A percentile compares a stretch with the other conserved stretches of the same genome.
These are phyloP conservation scores for Platycercus adscitus DNA, from an alignment of 2,113 vertebrate species.

Conservation along the genomic window DNA sequence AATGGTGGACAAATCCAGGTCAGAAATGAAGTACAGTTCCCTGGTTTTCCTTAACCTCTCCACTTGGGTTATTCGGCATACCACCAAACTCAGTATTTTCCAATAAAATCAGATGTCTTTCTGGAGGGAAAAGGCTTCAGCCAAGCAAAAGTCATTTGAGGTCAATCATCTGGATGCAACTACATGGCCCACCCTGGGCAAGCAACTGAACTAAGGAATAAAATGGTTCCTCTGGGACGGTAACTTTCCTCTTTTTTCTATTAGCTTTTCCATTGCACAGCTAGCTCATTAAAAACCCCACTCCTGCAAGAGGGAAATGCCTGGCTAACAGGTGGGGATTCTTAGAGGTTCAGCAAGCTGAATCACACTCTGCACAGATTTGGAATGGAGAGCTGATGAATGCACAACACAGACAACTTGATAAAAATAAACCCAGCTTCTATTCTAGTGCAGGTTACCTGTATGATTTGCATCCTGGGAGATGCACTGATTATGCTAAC, in stretches of 20 bases:
- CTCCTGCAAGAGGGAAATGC: not conserved
- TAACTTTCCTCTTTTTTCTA: not conserved
- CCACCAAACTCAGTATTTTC: not conserved
- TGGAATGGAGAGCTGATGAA: not conserved
- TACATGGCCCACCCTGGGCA: not conserved
- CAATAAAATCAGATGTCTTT: not conserved
- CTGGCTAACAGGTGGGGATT: not conserved
- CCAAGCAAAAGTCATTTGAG: not conserved
- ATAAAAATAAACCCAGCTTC: not conserved
- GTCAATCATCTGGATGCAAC: not conserved
- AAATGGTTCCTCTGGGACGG: not conserved
- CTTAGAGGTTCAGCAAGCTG: not conserved
- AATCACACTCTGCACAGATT: not conserved
- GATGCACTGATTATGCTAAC: not conserved
- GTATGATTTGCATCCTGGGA: not conserved
- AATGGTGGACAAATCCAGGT: not conserved
- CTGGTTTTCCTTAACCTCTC: not conserved
- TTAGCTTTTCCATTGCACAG: not conserved
- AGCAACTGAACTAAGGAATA: not conserved
- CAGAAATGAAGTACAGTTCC: not conserved
- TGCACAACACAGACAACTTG: not conserved
- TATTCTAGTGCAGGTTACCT: not conserved
- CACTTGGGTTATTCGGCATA: not conserved
- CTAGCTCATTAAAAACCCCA: not conserved
- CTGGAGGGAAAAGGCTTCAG: not conserved